These are phyloP conservation scores for Ciconia nigra DNA, from an alignment of 2,797 vertebrate species.

Conservation along the genomic window DNA sequence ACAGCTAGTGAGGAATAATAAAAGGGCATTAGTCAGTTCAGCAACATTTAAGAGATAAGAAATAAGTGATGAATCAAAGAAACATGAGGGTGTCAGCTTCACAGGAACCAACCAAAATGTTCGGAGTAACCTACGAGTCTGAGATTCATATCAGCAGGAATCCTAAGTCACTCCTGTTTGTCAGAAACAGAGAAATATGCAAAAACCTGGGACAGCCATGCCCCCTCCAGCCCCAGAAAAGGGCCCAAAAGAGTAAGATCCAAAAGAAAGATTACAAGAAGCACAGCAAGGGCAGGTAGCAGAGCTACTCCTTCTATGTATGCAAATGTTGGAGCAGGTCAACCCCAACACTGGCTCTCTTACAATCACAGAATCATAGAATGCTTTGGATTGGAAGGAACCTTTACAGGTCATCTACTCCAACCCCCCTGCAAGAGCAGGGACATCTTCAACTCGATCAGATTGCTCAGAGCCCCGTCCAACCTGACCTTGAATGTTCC, in stretches of 20 bases:
- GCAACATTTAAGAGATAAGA: background rate
- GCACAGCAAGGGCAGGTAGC: background rate
- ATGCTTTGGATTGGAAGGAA: too few species aligned
- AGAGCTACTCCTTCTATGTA: background rate
- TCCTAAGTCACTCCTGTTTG: background rate
- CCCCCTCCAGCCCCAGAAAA: background rate
- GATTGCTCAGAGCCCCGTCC: too few species aligned
- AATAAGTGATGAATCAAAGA: background rate
- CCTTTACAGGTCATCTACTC: too few species aligned
- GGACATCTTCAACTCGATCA: too few species aligned
- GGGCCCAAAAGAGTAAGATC: background rate
- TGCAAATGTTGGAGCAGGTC: background rate
- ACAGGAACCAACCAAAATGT: background rate
- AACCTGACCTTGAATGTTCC: too few species aligned
- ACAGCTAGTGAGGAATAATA: constrained; percentile 35
- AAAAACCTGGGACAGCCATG: background rate
- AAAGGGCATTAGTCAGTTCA: background rate
- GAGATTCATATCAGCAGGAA: background rate
- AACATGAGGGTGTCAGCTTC: background rate
- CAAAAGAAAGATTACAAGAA: background rate
- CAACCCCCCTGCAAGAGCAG: too few species aligned
- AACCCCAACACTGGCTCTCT: background rate
- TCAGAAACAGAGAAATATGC: background rate
- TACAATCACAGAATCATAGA: background rate
- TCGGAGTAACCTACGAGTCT: background rate